A percentile compares a stretch with the other conserved stretches of the same genome.
Evolutionary conservation across 2,888 invertebrate species (phyloP).

Genomic region (Drosophila ezoana): DNA sequence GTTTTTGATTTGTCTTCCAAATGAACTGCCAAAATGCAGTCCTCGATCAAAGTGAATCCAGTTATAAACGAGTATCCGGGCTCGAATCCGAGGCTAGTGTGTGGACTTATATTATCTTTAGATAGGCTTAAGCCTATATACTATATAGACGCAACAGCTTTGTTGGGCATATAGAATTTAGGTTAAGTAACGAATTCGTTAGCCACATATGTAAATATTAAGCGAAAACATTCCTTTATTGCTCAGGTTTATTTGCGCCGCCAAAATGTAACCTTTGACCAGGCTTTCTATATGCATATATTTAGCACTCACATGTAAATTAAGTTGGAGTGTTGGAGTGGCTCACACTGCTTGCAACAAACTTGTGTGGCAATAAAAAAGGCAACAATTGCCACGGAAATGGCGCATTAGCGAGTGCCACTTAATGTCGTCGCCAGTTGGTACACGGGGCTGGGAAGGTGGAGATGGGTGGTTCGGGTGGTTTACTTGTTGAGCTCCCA

Average conservation of each 20-base stretch:
- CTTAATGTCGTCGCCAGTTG: conserved; percentile 57
- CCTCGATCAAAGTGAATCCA: too few species aligned
- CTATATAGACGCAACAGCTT: too few species aligned
- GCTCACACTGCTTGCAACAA: conserved; percentile 20
- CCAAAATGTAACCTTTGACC: conserved; percentile 1
- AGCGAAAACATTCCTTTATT: conserved; percentile 21
- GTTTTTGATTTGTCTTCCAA: too few species aligned
- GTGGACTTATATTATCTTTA: too few species aligned
- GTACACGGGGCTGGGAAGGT: not conserved
- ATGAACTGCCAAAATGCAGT: too few species aligned
- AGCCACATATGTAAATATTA: conserved; percentile 50
- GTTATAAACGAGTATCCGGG: too few species aligned
- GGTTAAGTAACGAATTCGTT: conserved; percentile 52
- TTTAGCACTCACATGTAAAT: conserved; percentile 34
- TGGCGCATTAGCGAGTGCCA: conserved; percentile 74
- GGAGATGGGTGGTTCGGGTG: too few species aligned
- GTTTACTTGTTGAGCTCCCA: conserved; percentile 51
- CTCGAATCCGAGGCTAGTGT: too few species aligned
- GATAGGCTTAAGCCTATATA: too few species aligned
- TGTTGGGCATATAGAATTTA: too few species aligned
- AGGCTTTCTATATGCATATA: not conserved
- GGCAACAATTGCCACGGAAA: conserved; percentile 65
- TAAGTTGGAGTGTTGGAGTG: conserved; percentile 13
- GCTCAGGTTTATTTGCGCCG: conserved; percentile 22
- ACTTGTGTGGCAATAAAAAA: conserved; percentile 60